phyloP scores from a whole-genome alignment of 2,113 vertebrate genomes.

The Bagarius yarrelli region DNA sequence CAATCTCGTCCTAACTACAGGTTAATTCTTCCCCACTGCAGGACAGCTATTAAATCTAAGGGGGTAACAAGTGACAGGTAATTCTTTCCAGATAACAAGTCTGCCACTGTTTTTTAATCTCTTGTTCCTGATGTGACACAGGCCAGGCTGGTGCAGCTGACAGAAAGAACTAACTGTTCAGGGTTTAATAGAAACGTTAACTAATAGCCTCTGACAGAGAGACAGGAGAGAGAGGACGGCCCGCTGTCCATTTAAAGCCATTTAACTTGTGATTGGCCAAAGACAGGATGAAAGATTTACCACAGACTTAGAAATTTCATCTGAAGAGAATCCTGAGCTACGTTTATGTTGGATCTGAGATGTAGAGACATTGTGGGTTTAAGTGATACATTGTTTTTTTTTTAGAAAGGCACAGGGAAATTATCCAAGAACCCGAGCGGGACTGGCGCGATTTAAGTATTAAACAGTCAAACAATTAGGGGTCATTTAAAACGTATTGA shows the following conservation, averaged over 20 bases:
- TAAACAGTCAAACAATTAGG: background rate
- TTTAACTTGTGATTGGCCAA: background rate
- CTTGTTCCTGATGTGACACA: background rate
- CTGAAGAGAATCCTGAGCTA: background rate
- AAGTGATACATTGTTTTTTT: too few species aligned
- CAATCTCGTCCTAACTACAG: background rate
- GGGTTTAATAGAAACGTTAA: background rate
- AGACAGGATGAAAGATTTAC: too few species aligned
- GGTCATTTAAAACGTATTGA: constrained; percentile 25
- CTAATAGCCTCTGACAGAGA: background rate
- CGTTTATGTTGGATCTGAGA: background rate
- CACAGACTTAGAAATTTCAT: background rate
- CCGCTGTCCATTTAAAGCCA: background rate
- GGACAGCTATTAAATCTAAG: background rate
- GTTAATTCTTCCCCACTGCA: background rate
- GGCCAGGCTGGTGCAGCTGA: background rate
- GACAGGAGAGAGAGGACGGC: background rate
- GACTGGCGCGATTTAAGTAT: background rate
- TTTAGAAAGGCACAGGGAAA: background rate
- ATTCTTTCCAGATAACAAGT: background rate
- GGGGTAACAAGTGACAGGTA: background rate
- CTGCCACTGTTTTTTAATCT: background rate
- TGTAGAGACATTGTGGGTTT: background rate
- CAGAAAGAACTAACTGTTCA: background rate
- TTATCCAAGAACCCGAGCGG: background rate